Evolutionary conservation across 2,888 invertebrate species (phyloP), one percentile per base, ranked within the genome.

Genomic region (Heteromyza rotundicornis): DNA sequence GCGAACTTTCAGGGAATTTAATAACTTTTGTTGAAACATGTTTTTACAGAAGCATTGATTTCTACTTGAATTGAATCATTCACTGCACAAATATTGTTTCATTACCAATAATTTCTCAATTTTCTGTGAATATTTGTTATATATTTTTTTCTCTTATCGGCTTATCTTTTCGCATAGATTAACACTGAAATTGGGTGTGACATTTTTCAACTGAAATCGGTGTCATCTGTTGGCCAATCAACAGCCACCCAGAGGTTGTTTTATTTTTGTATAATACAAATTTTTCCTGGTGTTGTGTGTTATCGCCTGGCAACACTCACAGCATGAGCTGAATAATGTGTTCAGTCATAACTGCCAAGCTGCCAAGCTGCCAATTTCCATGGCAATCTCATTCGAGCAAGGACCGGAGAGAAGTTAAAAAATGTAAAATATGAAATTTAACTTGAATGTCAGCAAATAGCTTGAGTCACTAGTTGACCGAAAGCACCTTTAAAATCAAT

Each of bases 181-280:
- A 40, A 14, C n/a, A n/a, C n/a, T n/a, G 40, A 47, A 47, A 47
- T 47, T 19, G 20, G 47, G 47, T 47, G 20, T 47, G 47, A 47
- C 47, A 7, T 40, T 40, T 40, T 40, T 3, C 7, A n/a, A 40
- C 40, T 3, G 3, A 40, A 40, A 20, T 20, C 47, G 14, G 19
- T 47, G 47, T 47, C 47, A 20, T n/a, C n/a, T n/a, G n/a, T 47
- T 19, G 47, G 20, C 14, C 14, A 47, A 47, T 47, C 47, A 47
- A 47, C 17, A 8, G 47, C 47, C 20, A 47, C 47, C 47, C 40
- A 40, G 12, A 40, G 40, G 10, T 40, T n/a, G 40, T 40, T 40
- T n/a, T 7, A n/a, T n/a, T n/a, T n/a, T 14, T 40, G 40, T 3
- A 40, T 40, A 40, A 40, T 40, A n/a, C 7, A 40, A 40, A 12